Evolutionary conservation across 2,888 invertebrate species (phyloP), one percentile per base, ranked within the genome.

Genomic region (Andricus quercusramuli): DNA sequence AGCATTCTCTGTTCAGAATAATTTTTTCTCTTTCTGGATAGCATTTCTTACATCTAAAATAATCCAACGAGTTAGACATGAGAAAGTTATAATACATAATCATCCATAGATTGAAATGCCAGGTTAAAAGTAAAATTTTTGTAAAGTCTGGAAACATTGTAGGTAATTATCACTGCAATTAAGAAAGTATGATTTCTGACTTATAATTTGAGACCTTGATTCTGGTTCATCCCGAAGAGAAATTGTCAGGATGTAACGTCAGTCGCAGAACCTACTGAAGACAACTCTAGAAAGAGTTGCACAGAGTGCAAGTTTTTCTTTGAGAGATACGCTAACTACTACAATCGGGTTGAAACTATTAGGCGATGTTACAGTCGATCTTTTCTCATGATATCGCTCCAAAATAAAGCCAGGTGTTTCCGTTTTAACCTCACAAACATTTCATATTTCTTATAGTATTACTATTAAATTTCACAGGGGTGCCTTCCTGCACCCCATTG

Each of bases 351-450:
- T 22, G 15, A 37, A 32, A 76, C 65, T 62, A 76, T 79, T 76
- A 79, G 66, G 47, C 17, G 74, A 51, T 62, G 47, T 59, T 76
- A 20, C 20, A 76, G 32, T 51, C 17, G 76, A 56, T 56, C 29
- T 56, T 59, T 56, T 32, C 20, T 56, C 56, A 15, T 29, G 56
- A 56, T 56, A 20, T 65, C 77, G 25, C 81, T 82, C 81, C 82
- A 78, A 29, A 66, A 78, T 59, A 9, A 59, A 22, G 59, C 1
- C 59, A 59, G 59, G 20, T 59, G 9, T 22, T 59, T 59, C 11
- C 29, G 3, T 62, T 77, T 44, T 62, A 83, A 20, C 51, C 20
- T 20, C 3, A 6, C 25, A 25, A 25, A 25, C 25, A 25, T 25
- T 25, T 25, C 25, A 25, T 25, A 25, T 25, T 25, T 25, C 25